These are phyloP conservation scores for Hippopotamyrus pictus DNA, from an alignment of 2,797 vertebrate species.

Conservation along the genomic window DNA sequence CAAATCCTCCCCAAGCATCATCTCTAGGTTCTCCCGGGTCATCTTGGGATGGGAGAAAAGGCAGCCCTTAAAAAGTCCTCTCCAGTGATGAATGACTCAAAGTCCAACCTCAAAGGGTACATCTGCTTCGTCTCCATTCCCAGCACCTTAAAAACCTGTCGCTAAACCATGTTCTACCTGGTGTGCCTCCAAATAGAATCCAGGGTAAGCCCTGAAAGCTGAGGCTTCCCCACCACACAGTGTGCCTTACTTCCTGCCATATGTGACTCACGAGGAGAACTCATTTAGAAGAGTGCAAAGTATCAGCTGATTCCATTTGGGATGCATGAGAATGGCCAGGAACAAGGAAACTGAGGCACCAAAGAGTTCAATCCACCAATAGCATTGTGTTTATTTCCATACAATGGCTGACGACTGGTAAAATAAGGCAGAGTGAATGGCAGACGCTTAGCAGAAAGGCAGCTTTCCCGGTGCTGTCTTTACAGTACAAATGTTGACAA, in stretches of 20 bases:
- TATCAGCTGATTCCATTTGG: neutral
- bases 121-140: neutral
- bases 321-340: neutral
- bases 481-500: neutral
- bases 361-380: neutral
- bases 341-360: neutral
- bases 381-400: neutral
- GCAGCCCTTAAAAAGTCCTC: neutral
- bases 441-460: neutral
- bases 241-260: neutral
- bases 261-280: neutral
- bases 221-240: neutral
- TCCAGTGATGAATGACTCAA: neutral
- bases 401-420: neutral
- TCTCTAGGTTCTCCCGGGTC: slow-evolving; percentile 33
- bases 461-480: neutral
- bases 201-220: neutral
- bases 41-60: neutral
- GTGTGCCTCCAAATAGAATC: neutral
- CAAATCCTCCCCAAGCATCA: slow-evolving; percentile 39
- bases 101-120: neutral
- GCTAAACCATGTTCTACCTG: neutral
- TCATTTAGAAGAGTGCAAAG: neutral
- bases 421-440: neutral
- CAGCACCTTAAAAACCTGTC: neutral